These are phyloP conservation scores for Sminthurinus aureus DNA, from an alignment of 2,888 invertebrate genomes.

Conservation along the genomic window DNA sequence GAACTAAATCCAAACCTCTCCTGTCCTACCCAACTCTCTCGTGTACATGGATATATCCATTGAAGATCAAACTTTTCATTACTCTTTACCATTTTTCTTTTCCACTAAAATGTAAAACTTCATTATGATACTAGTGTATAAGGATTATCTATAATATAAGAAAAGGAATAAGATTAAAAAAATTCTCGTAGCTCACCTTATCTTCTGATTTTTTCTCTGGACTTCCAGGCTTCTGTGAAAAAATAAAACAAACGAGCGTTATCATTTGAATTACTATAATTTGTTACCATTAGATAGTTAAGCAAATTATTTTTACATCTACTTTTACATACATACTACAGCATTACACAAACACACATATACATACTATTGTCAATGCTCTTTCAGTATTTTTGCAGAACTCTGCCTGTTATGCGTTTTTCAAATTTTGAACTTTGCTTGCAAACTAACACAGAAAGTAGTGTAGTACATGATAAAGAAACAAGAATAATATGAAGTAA, in stretches of 20 bases:
- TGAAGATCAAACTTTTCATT: background rate
- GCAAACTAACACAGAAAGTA: no score
- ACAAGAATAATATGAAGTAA: no score
- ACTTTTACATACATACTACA: background rate
- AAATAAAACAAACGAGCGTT: constrained; percentile 28
- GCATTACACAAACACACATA: background rate
- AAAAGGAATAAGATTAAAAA: background rate
- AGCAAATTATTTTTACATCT: background rate
- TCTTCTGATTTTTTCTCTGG: constrained; percentile 42
- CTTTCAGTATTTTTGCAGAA: no score
- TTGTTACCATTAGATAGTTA: background rate
- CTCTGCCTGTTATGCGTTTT: no score
- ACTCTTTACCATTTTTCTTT: background rate
- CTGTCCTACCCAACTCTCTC: background rate
- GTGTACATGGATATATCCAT: background rate
- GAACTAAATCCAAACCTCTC: constrained; percentile 16
- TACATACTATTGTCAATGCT: background rate
- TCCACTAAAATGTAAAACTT: background rate
- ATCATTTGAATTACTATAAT: constrained; percentile 12
- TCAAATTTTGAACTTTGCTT: no score
- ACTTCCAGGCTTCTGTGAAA: constrained; percentile 39
- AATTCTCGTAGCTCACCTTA: constrained; percentile 16
- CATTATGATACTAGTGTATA: background rate
- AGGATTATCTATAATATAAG: no score
- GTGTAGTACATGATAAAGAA: no score